phyloP scores from a whole-genome alignment of 2,888 invertebrate species.

The Belgica antarctica region DNA sequence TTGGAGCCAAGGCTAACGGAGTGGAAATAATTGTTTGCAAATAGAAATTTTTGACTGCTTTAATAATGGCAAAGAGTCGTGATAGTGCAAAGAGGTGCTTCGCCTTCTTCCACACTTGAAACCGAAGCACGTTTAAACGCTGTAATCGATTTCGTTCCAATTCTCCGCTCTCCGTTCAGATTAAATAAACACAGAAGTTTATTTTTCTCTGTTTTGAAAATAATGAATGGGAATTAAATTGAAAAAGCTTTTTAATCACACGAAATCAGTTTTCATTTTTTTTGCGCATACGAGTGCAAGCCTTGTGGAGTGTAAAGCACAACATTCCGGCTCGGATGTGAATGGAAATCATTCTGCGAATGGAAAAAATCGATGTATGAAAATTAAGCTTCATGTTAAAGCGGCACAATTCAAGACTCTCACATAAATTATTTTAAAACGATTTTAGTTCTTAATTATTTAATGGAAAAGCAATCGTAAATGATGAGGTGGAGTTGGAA shows the following conservation, averaged over 20 bases:
- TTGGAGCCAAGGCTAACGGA: not conserved
- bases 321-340: not conserved
- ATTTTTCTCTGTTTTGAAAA: not conserved
- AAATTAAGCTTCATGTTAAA: slow-evolving; percentile 4
- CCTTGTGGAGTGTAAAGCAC: not conserved
- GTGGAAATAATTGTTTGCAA: slow-evolving; percentile 5
- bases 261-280: slow-evolving; percentile 35
- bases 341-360: slow-evolving; percentile 10
- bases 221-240: slow-evolving; percentile 31
- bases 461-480: too few relatives aligned
- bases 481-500: too few relatives aligned
- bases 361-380: slow-evolving; percentile 3
- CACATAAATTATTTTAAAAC: slow-evolving; percentile 3
- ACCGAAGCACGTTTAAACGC: not conserved
- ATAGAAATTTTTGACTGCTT: slow-evolving; percentile 31
- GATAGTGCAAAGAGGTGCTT: slow-evolving; percentile 14
- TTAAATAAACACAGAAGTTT: slow-evolving; percentile 9
- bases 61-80: slow-evolving; percentile 30
- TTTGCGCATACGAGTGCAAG: too few relatives aligned
- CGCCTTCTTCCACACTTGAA: not conserved
- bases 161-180: not conserved
- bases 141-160: slow-evolving; percentile 32
- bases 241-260: slow-evolving; percentile 35
- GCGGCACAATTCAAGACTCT: not conserved
- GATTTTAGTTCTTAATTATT: too few relatives aligned